A percentile compares a stretch with the other conserved stretches of the same genome.
Conservation (phyloP, 2,113 vertebrate genomes). For the Colistium nudipinnis region DNA sequence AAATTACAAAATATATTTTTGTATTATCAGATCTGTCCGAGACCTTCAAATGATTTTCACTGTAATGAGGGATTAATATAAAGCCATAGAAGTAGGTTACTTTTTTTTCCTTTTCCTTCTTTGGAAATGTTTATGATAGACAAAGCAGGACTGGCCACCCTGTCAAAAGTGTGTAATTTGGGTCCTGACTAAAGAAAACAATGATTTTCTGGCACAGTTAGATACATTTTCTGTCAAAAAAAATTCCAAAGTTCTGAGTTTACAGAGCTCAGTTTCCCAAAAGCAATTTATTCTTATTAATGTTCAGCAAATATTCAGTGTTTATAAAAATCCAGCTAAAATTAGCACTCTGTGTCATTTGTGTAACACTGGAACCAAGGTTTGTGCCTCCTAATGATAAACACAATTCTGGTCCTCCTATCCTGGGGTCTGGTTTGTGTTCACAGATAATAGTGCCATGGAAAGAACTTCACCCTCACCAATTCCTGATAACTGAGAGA, state of each 20-base stretch:
- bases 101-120: background rate
- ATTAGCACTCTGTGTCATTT: background rate
- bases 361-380: background rate
- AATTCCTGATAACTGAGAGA: background rate
- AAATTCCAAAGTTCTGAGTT: constrained; percentile 32
- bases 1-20: too few relatives aligned
- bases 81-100: background rate
- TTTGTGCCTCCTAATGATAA: constrained; percentile 12
- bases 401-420: constrained; percentile 9
- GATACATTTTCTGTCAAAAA: constrained; percentile 6
- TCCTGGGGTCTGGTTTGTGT: background rate
- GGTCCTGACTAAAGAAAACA: constrained; percentile 31
- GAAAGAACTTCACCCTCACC: constrained; percentile 12
- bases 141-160: constrained; percentile 37
- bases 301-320: constrained; percentile 6
- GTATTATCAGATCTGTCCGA: too few relatives aligned
- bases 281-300: constrained; percentile 3
- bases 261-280: constrained; percentile 15
- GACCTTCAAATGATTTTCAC: too few relatives aligned
- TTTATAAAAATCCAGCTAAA: constrained; percentile 11
- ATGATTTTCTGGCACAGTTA: constrained; percentile 23
- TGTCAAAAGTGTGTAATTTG: too few relatives aligned
- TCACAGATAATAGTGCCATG: constrained; percentile 1
- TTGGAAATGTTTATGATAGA: constrained; percentile 25
- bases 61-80: background rate